phyloP scores from a whole-genome alignment of 2,888 invertebrate genomes.

The Opisthograptis luteolata region DNA sequence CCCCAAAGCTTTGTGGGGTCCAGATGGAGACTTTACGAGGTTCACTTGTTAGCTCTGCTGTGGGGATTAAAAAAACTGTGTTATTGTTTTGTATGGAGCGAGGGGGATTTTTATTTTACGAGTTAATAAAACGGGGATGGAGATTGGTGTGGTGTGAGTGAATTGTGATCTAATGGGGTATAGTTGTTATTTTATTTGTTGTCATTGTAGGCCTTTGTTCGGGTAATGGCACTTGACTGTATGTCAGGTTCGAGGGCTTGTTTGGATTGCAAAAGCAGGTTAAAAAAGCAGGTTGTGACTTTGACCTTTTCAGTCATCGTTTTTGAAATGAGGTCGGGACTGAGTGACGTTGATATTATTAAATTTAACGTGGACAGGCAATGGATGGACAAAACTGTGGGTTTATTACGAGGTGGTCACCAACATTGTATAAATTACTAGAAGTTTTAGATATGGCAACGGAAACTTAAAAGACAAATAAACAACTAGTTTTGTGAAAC shows the following conservation, averaged over 20 bases:
- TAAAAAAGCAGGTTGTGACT: slow-evolving; percentile 20
- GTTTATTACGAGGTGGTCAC: too few species aligned
- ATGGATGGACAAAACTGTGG: too few species aligned
- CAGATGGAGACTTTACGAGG: slow-evolving; percentile 78
- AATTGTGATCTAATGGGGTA: slow-evolving; percentile 54
- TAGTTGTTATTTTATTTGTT: slow-evolving; percentile 41
- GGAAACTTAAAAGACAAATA: too few species aligned
- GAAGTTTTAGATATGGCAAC: too few species aligned
- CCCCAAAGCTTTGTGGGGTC: slow-evolving; percentile 76
- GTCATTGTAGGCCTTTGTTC: slow-evolving; percentile 22
- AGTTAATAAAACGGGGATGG: slow-evolving; percentile 76
- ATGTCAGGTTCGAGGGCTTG: slow-evolving; percentile 14
- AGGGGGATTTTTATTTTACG: slow-evolving; percentile 72
- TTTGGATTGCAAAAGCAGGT: slow-evolving; percentile 5
- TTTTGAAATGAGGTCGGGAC: neutral
- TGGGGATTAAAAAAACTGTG: slow-evolving; percentile 79
- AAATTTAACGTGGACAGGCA: too few species aligned
- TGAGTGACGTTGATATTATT: neutral
- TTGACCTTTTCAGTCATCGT: slow-evolving; percentile 25
- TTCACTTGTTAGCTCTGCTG: slow-evolving; percentile 74
- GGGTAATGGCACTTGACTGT: slow-evolving; percentile 26
- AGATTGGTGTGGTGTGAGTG: slow-evolving; percentile 56
- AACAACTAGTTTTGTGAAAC: too few species aligned
- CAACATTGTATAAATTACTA: too few species aligned
- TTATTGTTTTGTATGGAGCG: slow-evolving; percentile 72